Conservation (phyloP, 1,140 invertebrate genomes). For the Drosophila nannoptera region DNA sequence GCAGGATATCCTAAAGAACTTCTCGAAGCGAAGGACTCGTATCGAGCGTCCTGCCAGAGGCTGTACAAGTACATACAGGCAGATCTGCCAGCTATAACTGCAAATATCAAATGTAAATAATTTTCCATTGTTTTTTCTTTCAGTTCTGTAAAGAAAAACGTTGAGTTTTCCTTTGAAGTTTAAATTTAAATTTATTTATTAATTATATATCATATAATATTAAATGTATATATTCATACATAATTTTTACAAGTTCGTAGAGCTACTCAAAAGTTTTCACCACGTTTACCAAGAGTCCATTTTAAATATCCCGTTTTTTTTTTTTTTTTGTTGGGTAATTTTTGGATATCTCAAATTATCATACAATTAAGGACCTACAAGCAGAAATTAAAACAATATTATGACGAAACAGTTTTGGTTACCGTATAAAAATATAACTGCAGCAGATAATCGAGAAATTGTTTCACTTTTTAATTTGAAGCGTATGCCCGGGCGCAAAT, state of each 20-base stretch:
- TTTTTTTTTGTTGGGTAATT: slow-evolving; percentile 12
- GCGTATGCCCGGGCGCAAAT: neutral
- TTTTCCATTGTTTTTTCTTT: too few relatives aligned
- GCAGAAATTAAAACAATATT: slow-evolving; percentile 32
- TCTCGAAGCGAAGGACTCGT: too few relatives aligned
- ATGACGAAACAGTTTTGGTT: slow-evolving; percentile 60
- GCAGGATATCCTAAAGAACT: too few relatives aligned
- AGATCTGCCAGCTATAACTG: too few relatives aligned
- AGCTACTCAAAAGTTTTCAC: slow-evolving; percentile 69
- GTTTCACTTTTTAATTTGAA: slow-evolving; percentile 38
- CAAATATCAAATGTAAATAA: too few relatives aligned
- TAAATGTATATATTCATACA: slow-evolving; percentile 73
- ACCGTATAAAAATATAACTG: slow-evolving; percentile 50
- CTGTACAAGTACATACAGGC: too few relatives aligned
- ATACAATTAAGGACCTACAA: slow-evolving; percentile 47
- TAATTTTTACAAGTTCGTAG: slow-evolving; percentile 75
- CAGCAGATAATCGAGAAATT: slow-evolving; percentile 29
- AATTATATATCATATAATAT: slow-evolving; percentile 68
- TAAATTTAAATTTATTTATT: slow-evolving; percentile 72
- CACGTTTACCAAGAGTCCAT: slow-evolving; percentile 45
- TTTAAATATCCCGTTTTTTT: neutral
- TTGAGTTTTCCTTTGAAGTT: slow-evolving; percentile 34
- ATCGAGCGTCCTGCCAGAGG: too few relatives aligned
- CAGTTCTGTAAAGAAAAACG: neutral
- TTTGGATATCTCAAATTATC: slow-evolving; percentile 52